Evolutionary conservation across 2,797 vertebrate species (phyloP).

Genomic region (Lagocephalus sceleratus): DNA sequence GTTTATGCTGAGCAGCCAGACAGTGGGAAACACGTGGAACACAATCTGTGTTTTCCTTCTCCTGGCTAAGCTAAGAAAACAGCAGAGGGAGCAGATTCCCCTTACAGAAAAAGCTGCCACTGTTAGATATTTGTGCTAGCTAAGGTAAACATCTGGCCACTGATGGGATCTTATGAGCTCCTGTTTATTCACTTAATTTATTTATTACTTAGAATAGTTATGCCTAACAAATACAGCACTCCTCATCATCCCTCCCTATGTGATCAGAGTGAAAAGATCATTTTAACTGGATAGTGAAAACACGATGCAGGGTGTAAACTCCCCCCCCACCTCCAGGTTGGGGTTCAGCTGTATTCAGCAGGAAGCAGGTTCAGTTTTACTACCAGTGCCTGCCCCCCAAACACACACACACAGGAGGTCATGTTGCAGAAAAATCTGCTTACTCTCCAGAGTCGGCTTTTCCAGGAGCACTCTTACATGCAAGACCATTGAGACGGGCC

Average conservation of each 20-base stretch:
- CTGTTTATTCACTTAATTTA: slow-evolving; percentile 51
- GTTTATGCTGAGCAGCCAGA: slow-evolving; percentile 69
- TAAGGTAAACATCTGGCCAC: slow-evolving; percentile 74
- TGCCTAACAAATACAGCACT: slow-evolving; percentile 35
- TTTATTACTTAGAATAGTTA: slow-evolving; percentile 77
- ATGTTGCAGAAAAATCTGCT: slow-evolving; percentile 54
- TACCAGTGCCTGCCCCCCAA: slow-evolving; percentile 36
- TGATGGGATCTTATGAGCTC: slow-evolving; percentile 51
- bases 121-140: slow-evolving; percentile 74
- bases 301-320: slow-evolving; percentile 60
- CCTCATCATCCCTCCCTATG: slow-evolving; percentile 19
- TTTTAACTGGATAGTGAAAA: slow-evolving; percentile 16
- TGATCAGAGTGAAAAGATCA: slow-evolving; percentile 20
- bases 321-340: slow-evolving; percentile 42
- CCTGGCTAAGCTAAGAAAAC: slow-evolving; percentile 74
- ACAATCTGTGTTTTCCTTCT: slow-evolving; percentile 75
- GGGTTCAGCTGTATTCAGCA: slow-evolving; percentile 60
- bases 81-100: slow-evolving; percentile 72
- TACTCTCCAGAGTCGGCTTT: slow-evolving; percentile 46
- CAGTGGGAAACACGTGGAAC: slow-evolving; percentile 66
- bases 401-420: slow-evolving; percentile 26
- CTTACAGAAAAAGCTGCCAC: slow-evolving; percentile 75
- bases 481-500: slow-evolving; percentile 31
- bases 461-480: slow-evolving; percentile 46
- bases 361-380: slow-evolving; percentile 47